Base-by-base conservation (phyloP, 2,888 invertebrate genomes). In the Germaria angustata region DNA sequence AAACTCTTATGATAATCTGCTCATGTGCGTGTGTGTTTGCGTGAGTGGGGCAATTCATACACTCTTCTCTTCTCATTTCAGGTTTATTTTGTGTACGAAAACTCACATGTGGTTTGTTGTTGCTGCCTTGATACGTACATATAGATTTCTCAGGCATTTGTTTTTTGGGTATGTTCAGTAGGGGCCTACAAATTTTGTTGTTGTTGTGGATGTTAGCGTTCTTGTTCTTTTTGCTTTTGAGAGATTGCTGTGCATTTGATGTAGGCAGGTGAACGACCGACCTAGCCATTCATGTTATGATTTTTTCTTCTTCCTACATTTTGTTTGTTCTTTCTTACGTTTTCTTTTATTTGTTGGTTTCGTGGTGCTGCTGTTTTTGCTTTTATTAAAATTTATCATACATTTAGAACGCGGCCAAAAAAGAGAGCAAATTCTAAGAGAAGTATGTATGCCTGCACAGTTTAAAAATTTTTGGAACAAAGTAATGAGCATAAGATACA, bases 231-330 rank as follows among this genome's bases (percentile, higher is more conserved):
- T 49, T 72, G 53, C 66, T 76, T 36, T 53, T 75, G n/a, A n/a
- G 80, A 78, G 75, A 73, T 77, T 82, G 77, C 79, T 77, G 57
- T 68, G 66, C 68, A 77, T 36, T 75, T 53, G 36, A 65, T 57
- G 17, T 63, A 17, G 8, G 86, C 87, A 87, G 90, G 90, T 91
- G 90, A 91, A 91, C 91, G 91, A 90, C 90, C 90, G 90, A 91
- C 90, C 90, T 91, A 91, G 91, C 90, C 90, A 89, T 90, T 90
- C 66, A 79, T 82, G 82, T 82, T 82, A 82, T 82, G 75, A 71
- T 79, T 79, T 75, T 75, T 78, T 68, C 34, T 55, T 71, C 46
- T 32, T 84, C 65, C 68, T 79, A 61, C 80, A 79, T 86, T 69
- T 69, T 39, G 36, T 68, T 81, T 57, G 55, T 36, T 82, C 59